Base-by-base conservation (phyloP, 2,888 invertebrate species). In the Scaptomyza cyrtandrae region DNA sequence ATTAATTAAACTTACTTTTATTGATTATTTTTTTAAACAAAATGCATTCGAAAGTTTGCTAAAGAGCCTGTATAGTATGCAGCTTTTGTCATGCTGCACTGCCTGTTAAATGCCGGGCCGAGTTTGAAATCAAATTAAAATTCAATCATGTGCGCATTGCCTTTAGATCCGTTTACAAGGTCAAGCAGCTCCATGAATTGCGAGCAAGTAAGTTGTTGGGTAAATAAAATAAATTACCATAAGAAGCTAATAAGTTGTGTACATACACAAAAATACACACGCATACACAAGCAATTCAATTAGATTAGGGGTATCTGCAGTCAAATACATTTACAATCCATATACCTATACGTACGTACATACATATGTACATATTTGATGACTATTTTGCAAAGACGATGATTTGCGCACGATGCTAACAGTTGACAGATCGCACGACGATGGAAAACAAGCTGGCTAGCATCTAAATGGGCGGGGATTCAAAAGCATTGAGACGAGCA, bases 41-140 rank as follows among this genome's bases (percentile, higher is more conserved):
- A 39, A 39, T n/a, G 13, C 19, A 27, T 10, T 29, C 9, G 44
- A 11, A 37, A 37, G 29, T 7, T 1, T 5, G 10, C 4, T 11
- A 35, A 9, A 14, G 27, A 10, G 3, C 2, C 5, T 27, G 6
- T 3, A 6, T 35, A 67, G 19, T 55, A 50, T 1, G 5, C 35
- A 65, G 65, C 58, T 68, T 52, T 59, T 37, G 55, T 53, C 41
- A 1, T 49, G n/a, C 10, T 13, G 53, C 41, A 19, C 7, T 24
- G 14, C 4, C 6, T 19, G n/a, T 37, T n/a, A 37, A 11, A 0
- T 14, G 10, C 9, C 11, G n/a, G 39, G 3, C 3, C 5, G 0
- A 31, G 13, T 29, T 56, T n/a, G 19, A 53, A 48, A 16, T 33
- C 4, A n/a, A 29, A 63, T 66, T 62, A n/a, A 24, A 45, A 37